Evolutionary conservation across 2,888 invertebrate genomes (phyloP).

Genomic region (Lithodes maja): DNA sequence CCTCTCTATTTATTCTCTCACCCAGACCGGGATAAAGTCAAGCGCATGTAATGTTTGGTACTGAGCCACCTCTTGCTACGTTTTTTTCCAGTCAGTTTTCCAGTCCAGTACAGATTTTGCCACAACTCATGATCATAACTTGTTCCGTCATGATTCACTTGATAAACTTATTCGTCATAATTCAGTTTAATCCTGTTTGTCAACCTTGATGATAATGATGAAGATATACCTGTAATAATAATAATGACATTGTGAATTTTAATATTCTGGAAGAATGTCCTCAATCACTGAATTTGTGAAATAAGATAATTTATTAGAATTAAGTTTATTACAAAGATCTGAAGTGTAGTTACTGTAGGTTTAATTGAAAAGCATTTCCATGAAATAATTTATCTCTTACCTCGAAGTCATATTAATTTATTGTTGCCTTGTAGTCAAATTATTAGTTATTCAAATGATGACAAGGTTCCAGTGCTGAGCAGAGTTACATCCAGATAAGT

Average conservation of each 20-base stretch:
- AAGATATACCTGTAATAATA: conserved; percentile 43
- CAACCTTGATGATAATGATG: conserved; percentile 37
- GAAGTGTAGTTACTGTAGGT: conserved; percentile 56
- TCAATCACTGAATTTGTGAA: conserved; percentile 44
- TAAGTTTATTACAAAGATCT: conserved; percentile 50
- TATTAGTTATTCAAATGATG: conserved; percentile 44
- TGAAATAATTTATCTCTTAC: conserved; percentile 47
- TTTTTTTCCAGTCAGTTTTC: conserved; percentile 56
- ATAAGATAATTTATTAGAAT: conserved; percentile 44
- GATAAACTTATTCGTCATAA: background rate
- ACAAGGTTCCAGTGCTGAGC: conserved; percentile 43
- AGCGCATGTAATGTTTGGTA: conserved; percentile 67
- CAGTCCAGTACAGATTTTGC: conserved; percentile 56
- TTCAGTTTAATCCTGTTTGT: conserved; percentile 36
- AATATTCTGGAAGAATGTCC: conserved; percentile 48
- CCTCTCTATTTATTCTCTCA: conserved; percentile 69
- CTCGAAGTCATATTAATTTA: conserved; percentile 47
- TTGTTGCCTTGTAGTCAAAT: conserved; percentile 46
- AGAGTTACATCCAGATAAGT: no score
- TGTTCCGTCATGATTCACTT: conserved; percentile 37
- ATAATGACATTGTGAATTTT: conserved; percentile 38
- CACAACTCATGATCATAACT: conserved; percentile 42
- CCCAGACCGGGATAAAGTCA: conserved; percentile 67
- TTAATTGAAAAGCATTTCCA: conserved; percentile 30
- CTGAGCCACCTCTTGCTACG: conserved; percentile 68